These are phyloP conservation scores for Phragmatobia fuliginosa DNA, from an alignment of 2,888 invertebrate species.

Conservation along the genomic window DNA sequence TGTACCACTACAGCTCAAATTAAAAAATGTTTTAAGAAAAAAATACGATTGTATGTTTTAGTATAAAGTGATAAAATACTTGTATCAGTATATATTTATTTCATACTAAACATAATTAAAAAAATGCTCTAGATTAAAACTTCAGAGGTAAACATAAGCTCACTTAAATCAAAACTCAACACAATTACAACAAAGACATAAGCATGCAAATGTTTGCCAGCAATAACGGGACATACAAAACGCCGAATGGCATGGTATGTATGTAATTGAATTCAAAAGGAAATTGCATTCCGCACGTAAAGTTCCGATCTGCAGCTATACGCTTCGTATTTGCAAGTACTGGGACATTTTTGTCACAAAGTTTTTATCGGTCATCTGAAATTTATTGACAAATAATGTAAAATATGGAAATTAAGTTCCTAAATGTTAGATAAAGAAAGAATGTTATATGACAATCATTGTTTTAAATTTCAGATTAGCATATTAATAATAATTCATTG, in stretches of 20 bases:
- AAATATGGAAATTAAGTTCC: constrained; percentile 4
- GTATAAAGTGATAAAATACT: too few relatives aligned
- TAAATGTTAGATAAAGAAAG: too few relatives aligned
- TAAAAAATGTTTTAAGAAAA: too few relatives aligned
- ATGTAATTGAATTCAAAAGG: constrained; percentile 72
- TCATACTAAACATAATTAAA: too few relatives aligned
- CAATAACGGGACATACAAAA: constrained; percentile 56
- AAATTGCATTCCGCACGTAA: constrained; percentile 73
- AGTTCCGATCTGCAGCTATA: constrained; percentile 56
- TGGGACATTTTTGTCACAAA: constrained; percentile 38
- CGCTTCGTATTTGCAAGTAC: constrained; percentile 50
- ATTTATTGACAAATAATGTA: constrained; percentile 32
- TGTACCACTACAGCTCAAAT: too few relatives aligned
- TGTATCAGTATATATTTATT: too few relatives aligned
- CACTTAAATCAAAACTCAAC: constrained; percentile 19
- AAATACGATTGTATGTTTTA: too few relatives aligned
- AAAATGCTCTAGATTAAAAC: too few relatives aligned
- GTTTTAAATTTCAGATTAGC: too few relatives aligned
- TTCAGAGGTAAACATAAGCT: not conserved
- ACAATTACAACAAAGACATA: constrained; percentile 57
- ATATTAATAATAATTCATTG: too few relatives aligned
- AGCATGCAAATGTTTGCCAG: constrained; percentile 61
- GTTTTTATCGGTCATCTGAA: constrained; percentile 29
- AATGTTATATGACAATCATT: too few relatives aligned
- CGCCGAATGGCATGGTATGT: constrained; percentile 61